Evolutionary conservation across 2,113 vertebrate genomes (phyloP), one percentile per base, ranked within the genome.

Genomic region (Pomatostomus ruficeps): DNA sequence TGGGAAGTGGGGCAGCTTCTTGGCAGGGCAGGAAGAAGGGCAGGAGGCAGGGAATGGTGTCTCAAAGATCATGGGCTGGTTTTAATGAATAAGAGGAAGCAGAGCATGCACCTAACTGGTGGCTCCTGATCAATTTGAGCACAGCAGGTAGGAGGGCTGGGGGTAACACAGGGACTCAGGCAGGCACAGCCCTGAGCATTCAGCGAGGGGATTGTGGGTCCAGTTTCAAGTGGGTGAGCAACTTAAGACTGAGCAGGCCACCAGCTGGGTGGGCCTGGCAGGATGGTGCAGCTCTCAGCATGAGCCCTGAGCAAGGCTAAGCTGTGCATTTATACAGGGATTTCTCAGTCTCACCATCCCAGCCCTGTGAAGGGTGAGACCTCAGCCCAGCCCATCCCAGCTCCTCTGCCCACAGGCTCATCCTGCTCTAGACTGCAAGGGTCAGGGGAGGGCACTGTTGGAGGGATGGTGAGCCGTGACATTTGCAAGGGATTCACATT

Each of bases 51-150:
- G 76, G 73, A 96, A 67, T 33, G 8, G 75, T 57, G 91, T 96
- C 91, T 95, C 93, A 86, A 96, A 96, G 96, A 88, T 96, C 95
- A 94, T 6, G 0, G 80, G 49, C 59, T 77, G 59, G 8, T 78
- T 80, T 95, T 91, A 94, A 93, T 79, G 71, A 79, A 65, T 14
- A 78, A 62, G 40, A 85, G 74, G 72, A 46, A 89, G 40, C 59
- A 71, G 61, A 77, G 54, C 0, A 1, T 38, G 24, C 16, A 12
- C 38, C 55, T 12, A 10, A 14, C 76, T 65, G 42, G 35, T 3
- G 8, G 26, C 31, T 85, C 13, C 62, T 5, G 42, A 80, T 33
- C 7, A 14, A 2, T 49, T 33, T 7, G 57, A 62, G 62, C 55
- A 62, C 65, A 75, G n/a, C 81, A 86, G 88, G 72, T 80, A 90